Percentiles rank a stretch among this genome's conserved stretches.
phyloP scores from a whole-genome alignment of 2,113 vertebrate genomes.

The Oncorhynchus mykiss region DNA sequence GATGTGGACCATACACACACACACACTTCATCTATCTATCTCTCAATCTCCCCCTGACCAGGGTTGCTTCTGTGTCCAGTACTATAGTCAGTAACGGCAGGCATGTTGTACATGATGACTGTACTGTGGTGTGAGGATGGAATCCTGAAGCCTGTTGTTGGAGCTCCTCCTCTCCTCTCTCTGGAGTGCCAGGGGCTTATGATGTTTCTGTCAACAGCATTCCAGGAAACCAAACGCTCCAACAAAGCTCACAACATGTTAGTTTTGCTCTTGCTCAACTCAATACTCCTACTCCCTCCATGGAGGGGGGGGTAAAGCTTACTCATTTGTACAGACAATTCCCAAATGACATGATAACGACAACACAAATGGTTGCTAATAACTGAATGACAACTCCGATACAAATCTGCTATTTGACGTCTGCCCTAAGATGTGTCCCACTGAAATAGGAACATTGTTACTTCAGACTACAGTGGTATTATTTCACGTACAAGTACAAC shows the following conservation, averaged over 20 bases:
- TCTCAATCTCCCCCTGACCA: too few relatives aligned
- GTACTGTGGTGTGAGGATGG: too few relatives aligned
- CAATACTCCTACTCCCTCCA: not conserved
- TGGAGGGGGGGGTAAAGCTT: not conserved
- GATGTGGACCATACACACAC: too few relatives aligned
- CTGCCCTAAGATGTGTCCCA: too few relatives aligned
- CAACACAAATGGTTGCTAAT: conserved; percentile 38
- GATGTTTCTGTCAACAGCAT: conserved; percentile 53
- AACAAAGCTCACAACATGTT: conserved; percentile 44
- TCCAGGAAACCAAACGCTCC: conserved; percentile 41
- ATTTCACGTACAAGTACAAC: too few relatives aligned
- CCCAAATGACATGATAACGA: conserved; percentile 30
- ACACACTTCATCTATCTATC: too few relatives aligned
- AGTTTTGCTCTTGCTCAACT: conserved; percentile 11
- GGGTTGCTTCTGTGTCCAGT: too few relatives aligned
- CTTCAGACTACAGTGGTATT: too few relatives aligned
- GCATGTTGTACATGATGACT: too few relatives aligned
- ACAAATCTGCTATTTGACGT: conserved; percentile 14
- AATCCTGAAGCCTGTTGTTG: conserved; percentile 12
- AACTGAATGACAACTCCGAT: conserved; percentile 44
- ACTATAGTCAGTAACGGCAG: too few relatives aligned
- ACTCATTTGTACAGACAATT: conserved; percentile 34
- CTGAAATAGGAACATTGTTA: too few relatives aligned
- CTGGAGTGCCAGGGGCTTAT: conserved; percentile 33
- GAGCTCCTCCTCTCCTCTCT: not conserved